phyloP scores from a whole-genome alignment of 2,797 vertebrate species.

The Spea hammondii region DNA sequence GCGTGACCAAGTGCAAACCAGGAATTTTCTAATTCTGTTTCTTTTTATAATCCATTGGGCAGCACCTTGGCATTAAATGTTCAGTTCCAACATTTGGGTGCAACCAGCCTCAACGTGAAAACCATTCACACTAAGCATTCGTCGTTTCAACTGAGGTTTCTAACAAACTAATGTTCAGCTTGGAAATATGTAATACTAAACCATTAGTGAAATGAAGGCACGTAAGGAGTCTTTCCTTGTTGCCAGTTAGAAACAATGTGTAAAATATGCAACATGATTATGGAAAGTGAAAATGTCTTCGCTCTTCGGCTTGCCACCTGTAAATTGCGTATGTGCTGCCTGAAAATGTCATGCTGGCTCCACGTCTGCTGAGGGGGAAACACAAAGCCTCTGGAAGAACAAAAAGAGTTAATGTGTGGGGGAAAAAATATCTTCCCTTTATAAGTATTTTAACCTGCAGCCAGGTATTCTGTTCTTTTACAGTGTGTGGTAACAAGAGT shows the following conservation, averaged over 20 bases:
- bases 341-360: conserved; percentile 27
- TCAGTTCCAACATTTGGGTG: conserved; percentile 58
- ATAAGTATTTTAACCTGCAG: conserved; percentile 59
- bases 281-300: conserved; percentile 53
- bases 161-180: conserved; percentile 63
- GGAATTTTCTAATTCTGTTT: conserved; percentile 55
- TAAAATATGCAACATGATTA: conserved; percentile 13
- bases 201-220: conserved; percentile 73
- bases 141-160: conserved; percentile 65
- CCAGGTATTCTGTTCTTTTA: conserved; percentile 54
- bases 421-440: conserved; percentile 53
- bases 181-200: conserved; percentile 67
- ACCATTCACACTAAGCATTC: conserved; percentile 51
- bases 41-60: conserved; percentile 65
- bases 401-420: conserved; percentile 42
- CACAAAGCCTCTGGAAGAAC: conserved; percentile 24
- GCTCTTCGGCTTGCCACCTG: conserved; percentile 61
- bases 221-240: neutral
- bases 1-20: conserved; percentile 69
- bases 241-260: conserved; percentile 12
- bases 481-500: conserved; percentile 65
- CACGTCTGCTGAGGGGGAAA: conserved; percentile 7
- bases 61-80: conserved; percentile 61
- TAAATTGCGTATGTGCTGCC: conserved; percentile 55
- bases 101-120: conserved; percentile 62